These are phyloP conservation scores for Poecilia velifera DNA, from an alignment of 2,797 vertebrate genomes.

Conservation along the genomic window DNA sequence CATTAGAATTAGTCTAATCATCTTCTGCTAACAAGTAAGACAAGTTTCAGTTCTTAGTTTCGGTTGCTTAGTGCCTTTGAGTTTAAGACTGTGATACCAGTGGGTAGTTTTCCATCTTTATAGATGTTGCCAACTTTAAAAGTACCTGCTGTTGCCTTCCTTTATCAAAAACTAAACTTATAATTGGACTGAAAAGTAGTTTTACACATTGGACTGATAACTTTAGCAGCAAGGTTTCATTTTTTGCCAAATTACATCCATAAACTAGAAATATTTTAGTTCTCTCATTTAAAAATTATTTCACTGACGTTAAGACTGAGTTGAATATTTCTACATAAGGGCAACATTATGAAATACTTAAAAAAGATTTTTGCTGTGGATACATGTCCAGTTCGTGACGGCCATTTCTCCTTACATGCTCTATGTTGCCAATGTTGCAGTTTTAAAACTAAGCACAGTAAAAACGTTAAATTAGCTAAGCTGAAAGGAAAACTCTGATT, in stretches of 20 bases:
- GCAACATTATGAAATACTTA: neutral
- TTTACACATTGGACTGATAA: neutral
- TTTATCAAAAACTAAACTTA: neutral
- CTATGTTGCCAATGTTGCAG: conserved; percentile 44
- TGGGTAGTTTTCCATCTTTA: neutral
- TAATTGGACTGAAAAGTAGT: neutral
- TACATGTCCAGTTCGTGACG: neutral
- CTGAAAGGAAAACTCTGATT: neutral
- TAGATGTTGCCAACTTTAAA: conserved; percentile 12
- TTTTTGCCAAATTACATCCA: neutral
- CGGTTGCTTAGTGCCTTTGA: neutral
- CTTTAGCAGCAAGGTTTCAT: neutral
- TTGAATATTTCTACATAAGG: neutral
- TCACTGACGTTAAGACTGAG: no score
- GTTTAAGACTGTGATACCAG: neutral
- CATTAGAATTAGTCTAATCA: neutral
- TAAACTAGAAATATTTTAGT: neutral
- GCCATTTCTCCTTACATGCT: neutral
- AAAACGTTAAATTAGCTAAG: no score
- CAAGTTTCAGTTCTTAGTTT: neutral
- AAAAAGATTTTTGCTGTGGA: neutral
- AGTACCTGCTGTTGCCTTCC: conserved; percentile 51
- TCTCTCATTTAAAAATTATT: no score
- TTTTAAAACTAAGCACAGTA: conserved; percentile 6
- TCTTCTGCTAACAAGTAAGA: conserved; percentile 3